Conservation (phyloP, 2,888 invertebrate genomes). For the Tromatobia lineatoria region DNA sequence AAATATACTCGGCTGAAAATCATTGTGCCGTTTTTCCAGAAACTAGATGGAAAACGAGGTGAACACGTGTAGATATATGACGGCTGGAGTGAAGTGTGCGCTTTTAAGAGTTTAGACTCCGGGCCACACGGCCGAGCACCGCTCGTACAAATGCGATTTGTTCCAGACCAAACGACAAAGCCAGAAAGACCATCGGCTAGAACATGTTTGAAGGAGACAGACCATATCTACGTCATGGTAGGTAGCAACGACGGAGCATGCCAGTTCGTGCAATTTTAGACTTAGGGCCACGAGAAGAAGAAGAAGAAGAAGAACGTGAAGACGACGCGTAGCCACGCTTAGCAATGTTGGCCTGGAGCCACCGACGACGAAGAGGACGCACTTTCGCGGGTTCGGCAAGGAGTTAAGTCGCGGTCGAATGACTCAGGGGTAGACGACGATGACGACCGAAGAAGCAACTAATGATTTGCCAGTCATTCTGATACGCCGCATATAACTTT, state of each 20-base stretch:
- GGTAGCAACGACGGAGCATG: constrained; percentile 40
- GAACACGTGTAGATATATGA: constrained; percentile 33
- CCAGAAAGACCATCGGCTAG: constrained; percentile 40
- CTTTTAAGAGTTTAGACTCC: constrained; percentile 55
- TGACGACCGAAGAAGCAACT: constrained; percentile 13
- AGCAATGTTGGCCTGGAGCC: constrained; percentile 81
- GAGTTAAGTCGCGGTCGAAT: constrained; percentile 63
- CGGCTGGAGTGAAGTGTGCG: constrained; percentile 25
- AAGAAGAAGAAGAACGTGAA: constrained; percentile 67
- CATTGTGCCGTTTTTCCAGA: constrained; percentile 50
- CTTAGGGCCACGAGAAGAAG: constrained; percentile 76
- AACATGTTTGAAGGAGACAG: constrained; percentile 17
- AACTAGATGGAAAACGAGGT: background rate
- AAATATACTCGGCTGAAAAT: constrained; percentile 35
- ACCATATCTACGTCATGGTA: constrained; percentile 49
- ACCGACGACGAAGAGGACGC: constrained; percentile 73
- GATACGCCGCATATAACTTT: background rate
- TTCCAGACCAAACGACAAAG: constrained; percentile 54
- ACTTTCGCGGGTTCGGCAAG: constrained; percentile 68
- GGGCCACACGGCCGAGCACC: constrained; percentile 49
- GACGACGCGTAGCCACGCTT: constrained; percentile 48
- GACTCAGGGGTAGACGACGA: constrained; percentile 59
- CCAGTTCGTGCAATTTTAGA: constrained; percentile 82
- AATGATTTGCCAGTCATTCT: constrained; percentile 19
- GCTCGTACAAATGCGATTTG: constrained; percentile 34